Base-by-base conservation (phyloP, 2,113 vertebrate species). In the Phocoena sinus region DNA sequence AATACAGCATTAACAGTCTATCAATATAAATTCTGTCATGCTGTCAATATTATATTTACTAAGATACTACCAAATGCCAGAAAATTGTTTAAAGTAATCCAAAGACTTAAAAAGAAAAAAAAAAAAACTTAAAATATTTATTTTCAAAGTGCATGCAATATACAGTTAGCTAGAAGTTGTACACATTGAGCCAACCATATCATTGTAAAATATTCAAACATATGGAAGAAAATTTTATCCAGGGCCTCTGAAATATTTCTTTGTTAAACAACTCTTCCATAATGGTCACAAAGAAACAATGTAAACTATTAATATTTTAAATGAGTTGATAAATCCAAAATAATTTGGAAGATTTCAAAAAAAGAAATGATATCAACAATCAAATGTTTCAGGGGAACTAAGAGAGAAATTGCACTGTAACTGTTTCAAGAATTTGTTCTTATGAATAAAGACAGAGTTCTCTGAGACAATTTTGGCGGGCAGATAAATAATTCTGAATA, bases 401-500 rank as follows among this genome's bases (percentile, higher is more conserved):
- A 74, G 18, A 87, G 12, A 92, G 20, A 56, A 81, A 26, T 36
- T 41, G 4, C 5, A 36, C n/a, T 79, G 70, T 28, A 82, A 33
- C 12, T 62, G 7, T 38, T 44, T 33, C 2, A 17, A 91, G n/a
- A 74, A 31, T 20, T n/a, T 60, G 9, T 1, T n/a, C 17, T 56
- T n/a, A 33, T 4, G 44, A 38, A 38, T 67, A 67, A 94, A 25
- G 9, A 65, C 1, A 84, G 13, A 71, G 67, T 79, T 33, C 1
- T 93, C 3, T 36, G 5, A 26, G 33, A 93, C 26, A 47, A 87
- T 47, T 91, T 97, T 60, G 28, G 15, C 3, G 76, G 60, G 44
- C 1, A 8, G 53, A 65, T 85, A 14, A 12, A 84, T 97, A 98
- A 97, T 94, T 18, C 6, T 84, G 21, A 94, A 89, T 96, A 84